phyloP scores from a whole-genome alignment of 2,888 invertebrate genomes.

The Tetranychus piercei region DNA sequence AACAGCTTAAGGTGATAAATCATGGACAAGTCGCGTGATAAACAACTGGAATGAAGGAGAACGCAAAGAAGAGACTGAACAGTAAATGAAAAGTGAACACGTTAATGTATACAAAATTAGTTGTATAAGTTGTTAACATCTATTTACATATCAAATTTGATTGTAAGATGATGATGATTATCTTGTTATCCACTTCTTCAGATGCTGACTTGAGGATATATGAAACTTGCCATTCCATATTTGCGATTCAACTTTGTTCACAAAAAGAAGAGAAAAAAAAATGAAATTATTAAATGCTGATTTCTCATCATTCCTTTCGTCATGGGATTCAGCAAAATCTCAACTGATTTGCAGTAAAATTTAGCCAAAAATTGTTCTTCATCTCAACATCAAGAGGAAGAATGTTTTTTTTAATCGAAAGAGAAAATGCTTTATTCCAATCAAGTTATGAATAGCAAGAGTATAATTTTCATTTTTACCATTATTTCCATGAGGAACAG shows the following conservation, averaged over 20 bases:
- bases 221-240: not conserved
- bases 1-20: not conserved
- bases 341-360: not conserved
- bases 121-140: too few relatives aligned
- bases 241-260: not conserved
- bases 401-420: not conserved
- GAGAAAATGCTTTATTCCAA: not conserved
- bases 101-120: too few relatives aligned
- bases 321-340: not conserved
- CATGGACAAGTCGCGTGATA: not conserved
- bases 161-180: not conserved
- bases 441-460: too few relatives aligned
- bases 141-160: not conserved
- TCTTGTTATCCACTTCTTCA: not conserved
- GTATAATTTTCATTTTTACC: too few relatives aligned
- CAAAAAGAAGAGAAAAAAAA: not conserved
- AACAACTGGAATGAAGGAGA: too few relatives aligned
- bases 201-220: not conserved
- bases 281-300: not conserved
- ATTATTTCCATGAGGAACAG: too few relatives aligned
- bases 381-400: not conserved
- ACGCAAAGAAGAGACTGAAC: too few relatives aligned
- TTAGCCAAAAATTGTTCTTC: not conserved
- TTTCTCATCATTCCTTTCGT: not conserved
- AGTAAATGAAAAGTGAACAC: too few relatives aligned